A percentile compares a stretch with the other conserved stretches of the same genome.
Conservation (phyloP, 2,888 invertebrate genomes). For the Drosophila mimetica region DNA sequence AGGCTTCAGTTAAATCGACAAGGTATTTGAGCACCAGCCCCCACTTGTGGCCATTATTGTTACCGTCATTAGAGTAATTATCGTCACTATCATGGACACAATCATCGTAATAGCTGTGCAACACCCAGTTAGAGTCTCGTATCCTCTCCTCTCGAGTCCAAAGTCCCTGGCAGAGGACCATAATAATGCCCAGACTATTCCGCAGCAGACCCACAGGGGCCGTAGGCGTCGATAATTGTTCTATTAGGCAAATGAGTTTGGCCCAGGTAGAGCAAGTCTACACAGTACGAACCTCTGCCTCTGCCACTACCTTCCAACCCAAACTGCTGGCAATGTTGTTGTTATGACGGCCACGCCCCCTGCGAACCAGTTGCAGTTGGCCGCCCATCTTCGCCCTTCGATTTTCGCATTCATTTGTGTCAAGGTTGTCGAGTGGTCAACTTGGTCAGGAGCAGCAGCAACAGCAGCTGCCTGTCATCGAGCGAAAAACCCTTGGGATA, state of each 20-base stretch:
- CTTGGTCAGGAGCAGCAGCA: constrained; percentile 26
- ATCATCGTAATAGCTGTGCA: constrained; percentile 28
- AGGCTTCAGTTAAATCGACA: constrained; percentile 8
- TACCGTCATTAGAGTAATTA: constrained; percentile 35
- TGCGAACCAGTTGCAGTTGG: constrained; percentile 4
- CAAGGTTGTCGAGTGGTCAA: constrained; percentile 45
- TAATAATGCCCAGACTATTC: constrained; percentile 1
- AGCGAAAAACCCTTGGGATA: constrained; percentile 9
- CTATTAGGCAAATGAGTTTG: constrained; percentile 67
- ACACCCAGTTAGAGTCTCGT: constrained; percentile 11
- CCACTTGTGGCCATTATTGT: constrained; percentile 22
- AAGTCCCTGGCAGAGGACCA: neutral
- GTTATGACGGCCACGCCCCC: constrained; percentile 11
- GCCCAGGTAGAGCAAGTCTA: constrained; percentile 13
- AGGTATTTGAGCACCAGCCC: constrained; percentile 8
- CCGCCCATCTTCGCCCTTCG: constrained; percentile 1
- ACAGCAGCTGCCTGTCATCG: constrained; percentile 17
- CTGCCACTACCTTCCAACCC: neutral
- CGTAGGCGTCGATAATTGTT: constrained; percentile 69
- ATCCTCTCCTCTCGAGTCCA: neutral
- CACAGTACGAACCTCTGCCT: neutral
- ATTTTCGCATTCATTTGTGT: constrained; percentile 39
- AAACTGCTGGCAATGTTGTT: constrained; percentile 1
- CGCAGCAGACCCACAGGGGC: neutral
- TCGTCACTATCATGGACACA: constrained; percentile 33